Conservation (phyloP, 2,113 vertebrate species). For the Tor tambroides region DNA sequence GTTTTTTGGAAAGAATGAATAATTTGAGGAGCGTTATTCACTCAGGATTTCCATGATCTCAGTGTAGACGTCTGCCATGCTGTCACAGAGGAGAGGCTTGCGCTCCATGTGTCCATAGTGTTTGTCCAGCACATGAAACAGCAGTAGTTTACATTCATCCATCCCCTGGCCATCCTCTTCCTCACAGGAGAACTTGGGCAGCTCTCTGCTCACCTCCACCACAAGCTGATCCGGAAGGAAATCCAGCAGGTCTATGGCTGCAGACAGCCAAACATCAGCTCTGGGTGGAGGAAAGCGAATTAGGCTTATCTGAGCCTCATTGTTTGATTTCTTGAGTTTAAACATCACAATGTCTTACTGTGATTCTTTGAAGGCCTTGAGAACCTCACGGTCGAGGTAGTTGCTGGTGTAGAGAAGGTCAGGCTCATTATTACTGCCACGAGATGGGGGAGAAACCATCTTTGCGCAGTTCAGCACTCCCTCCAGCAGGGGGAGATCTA, state of each 20-base stretch:
- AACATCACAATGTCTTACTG: constrained; percentile 78
- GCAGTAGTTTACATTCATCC: constrained; percentile 79
- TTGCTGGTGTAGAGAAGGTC: constrained; percentile 81
- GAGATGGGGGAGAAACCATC: constrained; percentile 50
- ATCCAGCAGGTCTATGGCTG: constrained; percentile 89
- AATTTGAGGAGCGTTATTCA: constrained; percentile 60
- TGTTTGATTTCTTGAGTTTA: background rate
- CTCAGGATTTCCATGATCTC: constrained; percentile 89
- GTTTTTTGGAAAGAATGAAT: background rate
- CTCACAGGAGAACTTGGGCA: constrained; percentile 80
- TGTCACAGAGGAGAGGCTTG: constrained; percentile 80
- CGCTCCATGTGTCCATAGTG: constrained; percentile 82
- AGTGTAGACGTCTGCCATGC: constrained; percentile 83
- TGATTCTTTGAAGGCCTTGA: constrained; percentile 89
- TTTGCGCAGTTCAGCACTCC: constrained; percentile 80
- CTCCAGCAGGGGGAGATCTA: constrained; percentile 92
- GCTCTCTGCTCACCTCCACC: constrained; percentile 87
- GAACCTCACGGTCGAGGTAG: constrained; percentile 88
- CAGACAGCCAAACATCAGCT: constrained; percentile 87
- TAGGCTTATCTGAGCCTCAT: background rate
- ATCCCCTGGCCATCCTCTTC: constrained; percentile 54
- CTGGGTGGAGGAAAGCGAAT: constrained; percentile 62
- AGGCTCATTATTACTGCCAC: constrained; percentile 65
- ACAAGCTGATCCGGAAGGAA: constrained; percentile 89
- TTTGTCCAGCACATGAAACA: constrained; percentile 84